Conservation (phyloP, 2,797 vertebrate genomes). For the Lacerta agilis region DNA sequence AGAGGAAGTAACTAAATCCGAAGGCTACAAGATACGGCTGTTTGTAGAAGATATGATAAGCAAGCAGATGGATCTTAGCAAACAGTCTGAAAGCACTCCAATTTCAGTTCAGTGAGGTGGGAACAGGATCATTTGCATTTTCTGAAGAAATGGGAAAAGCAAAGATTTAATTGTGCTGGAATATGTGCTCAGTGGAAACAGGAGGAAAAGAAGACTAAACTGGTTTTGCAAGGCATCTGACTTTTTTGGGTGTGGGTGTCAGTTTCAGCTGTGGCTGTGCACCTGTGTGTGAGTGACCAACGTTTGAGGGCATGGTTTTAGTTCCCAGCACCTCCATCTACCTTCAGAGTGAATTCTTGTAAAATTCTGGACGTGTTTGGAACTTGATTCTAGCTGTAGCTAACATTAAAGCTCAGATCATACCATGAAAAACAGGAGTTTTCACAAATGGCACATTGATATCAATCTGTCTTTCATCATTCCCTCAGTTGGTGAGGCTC, state of each 20-base stretch:
- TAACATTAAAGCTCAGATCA: too few species aligned
- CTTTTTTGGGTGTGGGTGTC: neutral
- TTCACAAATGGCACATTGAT: too few species aligned
- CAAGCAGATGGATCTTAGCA: slow-evolving; percentile 72
- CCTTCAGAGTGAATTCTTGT: neutral
- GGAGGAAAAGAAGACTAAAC: neutral
- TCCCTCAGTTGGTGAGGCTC: too few species aligned
- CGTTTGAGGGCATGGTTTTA: neutral
- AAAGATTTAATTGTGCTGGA: neutral
- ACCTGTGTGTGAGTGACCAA: neutral
- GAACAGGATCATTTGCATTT: slow-evolving; percentile 47
- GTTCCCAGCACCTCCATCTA: neutral
- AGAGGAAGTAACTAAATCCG: slow-evolving; percentile 60
- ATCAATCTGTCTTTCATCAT: too few species aligned
- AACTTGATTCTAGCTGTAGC: neutral
- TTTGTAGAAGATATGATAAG: slow-evolving; percentile 56
- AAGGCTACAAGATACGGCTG: slow-evolving; percentile 63
- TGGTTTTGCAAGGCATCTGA: neutral
- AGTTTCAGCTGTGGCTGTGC: neutral
- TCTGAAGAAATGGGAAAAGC: neutral
- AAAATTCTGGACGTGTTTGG: neutral
- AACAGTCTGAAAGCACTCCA: slow-evolving; percentile 68
- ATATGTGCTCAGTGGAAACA: slow-evolving; percentile 3
- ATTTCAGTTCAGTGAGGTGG: slow-evolving; percentile 58
- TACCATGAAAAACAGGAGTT: too few species aligned